Percentiles rank a stretch among this genome's conserved stretches.
Evolutionary conservation across 2,797 vertebrate species (phyloP).

Genomic region (Enteromius unitaeniatus): DNA sequence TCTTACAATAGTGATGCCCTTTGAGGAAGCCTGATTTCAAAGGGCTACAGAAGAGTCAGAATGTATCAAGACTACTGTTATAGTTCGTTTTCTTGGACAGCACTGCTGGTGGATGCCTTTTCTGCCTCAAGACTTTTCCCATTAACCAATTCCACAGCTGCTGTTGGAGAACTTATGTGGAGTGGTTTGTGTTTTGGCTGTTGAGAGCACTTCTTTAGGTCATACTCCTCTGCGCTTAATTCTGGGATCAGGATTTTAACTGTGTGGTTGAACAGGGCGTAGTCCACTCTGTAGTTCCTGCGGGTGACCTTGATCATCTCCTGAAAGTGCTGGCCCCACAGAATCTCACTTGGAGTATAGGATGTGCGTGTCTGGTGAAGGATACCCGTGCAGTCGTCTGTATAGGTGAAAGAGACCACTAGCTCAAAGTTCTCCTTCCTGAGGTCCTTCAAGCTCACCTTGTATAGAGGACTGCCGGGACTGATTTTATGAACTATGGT

Average conservation of each 20-base stretch:
- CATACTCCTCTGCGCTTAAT: conserved; percentile 85
- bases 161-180: conserved; percentile 54
- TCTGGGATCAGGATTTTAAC: conserved; percentile 85
- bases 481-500: conserved; percentile 88
- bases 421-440: conserved; percentile 89
- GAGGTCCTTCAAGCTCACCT: conserved; percentile 82
- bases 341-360: conserved; percentile 88
- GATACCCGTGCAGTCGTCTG: conserved; percentile 90
- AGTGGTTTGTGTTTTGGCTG: conserved; percentile 41
- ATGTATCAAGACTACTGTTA: conserved; percentile 19
- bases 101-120: conserved; percentile 14
- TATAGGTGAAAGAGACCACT: conserved; percentile 93
- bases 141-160: conserved; percentile 65
- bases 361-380: conserved; percentile 94
- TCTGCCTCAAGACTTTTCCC: conserved; percentile 50
- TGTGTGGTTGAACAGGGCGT: conserved; percentile 89
- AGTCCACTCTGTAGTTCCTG: conserved; percentile 89
- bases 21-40: conserved; percentile 22
- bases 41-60: conserved; percentile 15
- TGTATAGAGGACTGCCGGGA: conserved; percentile 85
- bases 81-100: conserved; percentile 41
- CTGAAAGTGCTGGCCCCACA: conserved; percentile 94
- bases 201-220: conserved; percentile 76
- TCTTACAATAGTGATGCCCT: not conserved
- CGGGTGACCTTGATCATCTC: conserved; percentile 86